Base-by-base conservation (phyloP, 2,888 invertebrate genomes). In the Melieria picta region DNA sequence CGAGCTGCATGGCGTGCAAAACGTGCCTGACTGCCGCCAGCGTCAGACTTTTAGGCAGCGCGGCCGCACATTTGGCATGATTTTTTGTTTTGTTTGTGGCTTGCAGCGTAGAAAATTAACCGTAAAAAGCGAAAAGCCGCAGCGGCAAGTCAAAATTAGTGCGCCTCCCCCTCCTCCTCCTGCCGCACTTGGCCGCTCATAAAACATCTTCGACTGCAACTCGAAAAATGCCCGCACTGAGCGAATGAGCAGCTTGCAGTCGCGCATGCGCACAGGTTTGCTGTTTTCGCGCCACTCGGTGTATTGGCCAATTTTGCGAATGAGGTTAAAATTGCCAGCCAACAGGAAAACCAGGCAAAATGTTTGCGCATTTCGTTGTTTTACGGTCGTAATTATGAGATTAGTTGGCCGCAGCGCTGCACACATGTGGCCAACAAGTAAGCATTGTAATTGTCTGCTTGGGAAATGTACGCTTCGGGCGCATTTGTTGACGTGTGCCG, bases 321-420 rank as follows among this genome's bases (percentile, higher is more conserved):
- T 58, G 58, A 58, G 58, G 58, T 42, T 58, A 58, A 58, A 42
- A 58, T 58, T 5, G 30, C 30, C 43, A 58, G 30, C 7, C 10
- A 42, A 30, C 42, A 43, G 58, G 10, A 58, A 11, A 58, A 43
- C 43, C 42, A 42, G 58, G 30, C 30, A 42, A 58, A 58, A 42
- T 42, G 58, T 43, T 58, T 58, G 30, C 58, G 30, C 30, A 58
- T 58, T 58, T 30, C 30, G 30, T 30, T 58, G 42, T 30, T 30
- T n/a, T 10, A n/a, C 42, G 42, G 13, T 11, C 6, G 42, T 10
- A 58, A 58, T 58, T 58, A 10, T 43, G 42, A 5, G 43, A 58
- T 58, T 58, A 43, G 42, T 11, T 47, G 13, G 30, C 48, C 47
- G 10, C 47, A 62, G 11, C 5, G 10, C 3, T 9, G 47, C 62